phyloP scores from a whole-genome alignment of 2,797 vertebrate genomes.

The Enteromius trimaculatus region DNA sequence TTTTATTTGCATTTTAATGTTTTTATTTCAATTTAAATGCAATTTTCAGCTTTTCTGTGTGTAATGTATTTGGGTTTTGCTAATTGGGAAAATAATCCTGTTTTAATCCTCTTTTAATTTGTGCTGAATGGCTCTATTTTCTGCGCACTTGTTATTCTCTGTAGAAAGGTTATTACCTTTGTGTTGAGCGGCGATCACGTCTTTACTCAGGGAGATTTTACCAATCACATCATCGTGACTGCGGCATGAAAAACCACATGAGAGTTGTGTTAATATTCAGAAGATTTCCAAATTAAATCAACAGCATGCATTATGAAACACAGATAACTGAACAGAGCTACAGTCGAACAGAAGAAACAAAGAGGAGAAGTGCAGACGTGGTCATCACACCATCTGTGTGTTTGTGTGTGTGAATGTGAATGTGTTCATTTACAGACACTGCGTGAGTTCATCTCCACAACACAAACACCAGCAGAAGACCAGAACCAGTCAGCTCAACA shows the following conservation, averaged over 20 bases:
- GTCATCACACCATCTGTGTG: conserved; percentile 11
- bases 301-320: background rate
- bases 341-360: background rate
- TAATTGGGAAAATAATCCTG: background rate
- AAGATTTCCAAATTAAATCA: background rate
- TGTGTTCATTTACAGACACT: background rate
- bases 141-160: background rate
- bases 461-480: conserved; percentile 23
- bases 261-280: background rate
- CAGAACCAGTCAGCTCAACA: background rate
- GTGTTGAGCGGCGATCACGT: conserved; percentile 80
- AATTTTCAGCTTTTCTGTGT: background rate
- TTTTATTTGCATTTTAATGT: no score
- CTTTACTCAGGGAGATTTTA: conserved; percentile 87
- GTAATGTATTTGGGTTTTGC: background rate
- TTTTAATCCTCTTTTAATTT: background rate
- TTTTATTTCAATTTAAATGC: no score
- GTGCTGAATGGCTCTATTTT: background rate
- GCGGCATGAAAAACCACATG: conserved; percentile 10
- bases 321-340: background rate
- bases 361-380: background rate
- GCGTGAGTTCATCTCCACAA: background rate
- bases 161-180: conserved; percentile 75
- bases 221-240: conserved; percentile 93
- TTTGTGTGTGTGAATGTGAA: conserved; percentile 9